Conservation (phyloP, 2,113 vertebrate species). For the Saguinus imperator region DNA sequence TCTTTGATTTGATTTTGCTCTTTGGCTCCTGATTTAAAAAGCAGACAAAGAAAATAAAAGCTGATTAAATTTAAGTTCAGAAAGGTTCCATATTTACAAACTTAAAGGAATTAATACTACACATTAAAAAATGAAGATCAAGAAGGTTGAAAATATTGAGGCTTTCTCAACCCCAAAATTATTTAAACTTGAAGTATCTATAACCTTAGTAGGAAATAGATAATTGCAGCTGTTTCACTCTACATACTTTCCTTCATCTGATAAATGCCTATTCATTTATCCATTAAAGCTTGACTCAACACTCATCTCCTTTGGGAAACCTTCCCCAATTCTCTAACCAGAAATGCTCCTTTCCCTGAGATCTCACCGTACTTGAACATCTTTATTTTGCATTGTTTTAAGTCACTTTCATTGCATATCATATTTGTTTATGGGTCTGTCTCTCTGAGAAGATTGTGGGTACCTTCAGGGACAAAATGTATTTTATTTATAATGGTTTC, state of each 20-base stretch:
- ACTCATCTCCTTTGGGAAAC: neutral
- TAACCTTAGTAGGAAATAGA: neutral
- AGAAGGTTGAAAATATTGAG: neutral
- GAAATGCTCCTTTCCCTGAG: constrained; percentile 16
- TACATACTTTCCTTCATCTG: neutral
- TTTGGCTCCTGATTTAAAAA: neutral
- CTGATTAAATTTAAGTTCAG: constrained; percentile 25
- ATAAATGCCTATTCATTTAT: constrained; percentile 41
- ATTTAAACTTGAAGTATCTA: constrained; percentile 8
- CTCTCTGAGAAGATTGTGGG: constrained; percentile 5
- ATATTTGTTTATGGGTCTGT: neutral
- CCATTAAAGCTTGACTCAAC: neutral
- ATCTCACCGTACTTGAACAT: neutral
- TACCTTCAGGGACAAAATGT: neutral
- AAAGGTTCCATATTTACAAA: constrained; percentile 44
- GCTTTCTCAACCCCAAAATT: neutral
- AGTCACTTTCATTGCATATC: constrained; percentile 10
- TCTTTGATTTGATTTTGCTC: constrained; percentile 31
- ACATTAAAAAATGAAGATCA: constrained; percentile 5
- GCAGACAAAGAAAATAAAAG: constrained; percentile 10
- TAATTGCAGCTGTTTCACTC: neutral
- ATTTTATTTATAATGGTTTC: constrained; percentile 26
- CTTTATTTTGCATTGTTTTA: constrained; percentile 21
- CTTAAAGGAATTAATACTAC: neutral
- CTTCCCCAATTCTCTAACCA: neutral